Percentiles rank a stretch among this genome's conserved stretches.
These are phyloP conservation scores for Chrosomus eos DNA, from an alignment of 2,797 vertebrate genomes.

Conservation along the genomic window DNA sequence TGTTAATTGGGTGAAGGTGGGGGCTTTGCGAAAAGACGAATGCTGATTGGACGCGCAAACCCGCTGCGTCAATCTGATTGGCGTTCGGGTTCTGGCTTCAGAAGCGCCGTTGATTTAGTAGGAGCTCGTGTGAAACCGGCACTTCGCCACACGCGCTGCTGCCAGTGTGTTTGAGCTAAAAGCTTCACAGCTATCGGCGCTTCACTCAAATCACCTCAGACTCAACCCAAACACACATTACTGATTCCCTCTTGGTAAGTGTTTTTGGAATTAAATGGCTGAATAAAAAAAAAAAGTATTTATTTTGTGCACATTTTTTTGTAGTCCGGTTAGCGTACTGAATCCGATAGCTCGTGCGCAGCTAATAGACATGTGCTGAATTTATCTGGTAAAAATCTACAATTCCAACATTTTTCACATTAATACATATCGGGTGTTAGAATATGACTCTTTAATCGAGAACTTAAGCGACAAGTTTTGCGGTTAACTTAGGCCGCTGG, in stretches of 20 bases:
- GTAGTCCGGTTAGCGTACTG: not conserved
- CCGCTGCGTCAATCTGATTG: conserved; percentile 57
- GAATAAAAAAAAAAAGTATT: not conserved
- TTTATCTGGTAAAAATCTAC: not conserved
- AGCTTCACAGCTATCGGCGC: conserved; percentile 56
- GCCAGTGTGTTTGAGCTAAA: conserved; percentile 41
- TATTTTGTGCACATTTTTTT: not conserved
- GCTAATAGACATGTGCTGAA: conserved; percentile 47
- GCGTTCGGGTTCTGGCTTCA: conserved; percentile 15
- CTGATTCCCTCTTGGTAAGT: conserved; percentile 61
- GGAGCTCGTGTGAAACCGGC: conserved; percentile 53
- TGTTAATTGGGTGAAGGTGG: conserved; percentile 54
- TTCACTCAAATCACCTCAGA: conserved; percentile 36
- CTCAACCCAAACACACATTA: conserved; percentile 33
- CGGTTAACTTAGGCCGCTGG: not conserved
- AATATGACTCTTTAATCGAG: fast-evolving
- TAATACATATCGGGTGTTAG: fast-evolving
- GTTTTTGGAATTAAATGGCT: too few relatives aligned
- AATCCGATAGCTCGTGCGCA: conserved; percentile 15
- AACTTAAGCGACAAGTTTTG: not conserved
- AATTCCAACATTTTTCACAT: not conserved
- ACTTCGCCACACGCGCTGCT: conserved; percentile 52
- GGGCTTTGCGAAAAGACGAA: fast-evolving
- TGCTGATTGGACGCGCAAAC: conserved; percentile 57
- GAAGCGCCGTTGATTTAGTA: not conserved